A percentile compares a stretch with the other conserved stretches of the same genome.
These are phyloP conservation scores for Lasioglossum baleicum DNA, from an alignment of 1,140 invertebrate species.

Conservation along the genomic window DNA sequence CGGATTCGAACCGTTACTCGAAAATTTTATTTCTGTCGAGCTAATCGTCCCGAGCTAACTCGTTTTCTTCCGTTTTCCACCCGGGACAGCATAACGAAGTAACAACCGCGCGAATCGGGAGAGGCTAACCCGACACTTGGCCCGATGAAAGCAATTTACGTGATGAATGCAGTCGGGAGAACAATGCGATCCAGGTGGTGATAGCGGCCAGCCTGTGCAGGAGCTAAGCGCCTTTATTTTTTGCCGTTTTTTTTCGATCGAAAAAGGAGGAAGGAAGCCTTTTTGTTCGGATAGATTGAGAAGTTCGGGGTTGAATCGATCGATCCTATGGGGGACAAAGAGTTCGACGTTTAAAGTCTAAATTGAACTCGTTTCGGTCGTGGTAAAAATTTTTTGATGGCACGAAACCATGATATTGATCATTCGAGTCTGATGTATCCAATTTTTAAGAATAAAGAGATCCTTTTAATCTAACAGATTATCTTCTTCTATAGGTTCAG, in stretches of 20 bases:
- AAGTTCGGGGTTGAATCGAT: slow-evolving; percentile 7
- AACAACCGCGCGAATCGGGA: slow-evolving; percentile 40
- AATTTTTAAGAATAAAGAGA: too few species aligned
- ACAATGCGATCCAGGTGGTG: slow-evolving; percentile 54
- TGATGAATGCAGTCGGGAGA: slow-evolving; percentile 49
- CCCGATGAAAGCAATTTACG: slow-evolving; percentile 49
- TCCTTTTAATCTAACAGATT: too few species aligned
- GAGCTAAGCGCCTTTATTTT: slow-evolving; percentile 26
- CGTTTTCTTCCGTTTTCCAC: neutral
- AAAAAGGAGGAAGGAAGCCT: neutral
- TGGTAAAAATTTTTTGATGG: too few species aligned
- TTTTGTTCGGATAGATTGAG: slow-evolving; percentile 29
- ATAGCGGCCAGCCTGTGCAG: slow-evolving; percentile 32
- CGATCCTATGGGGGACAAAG: slow-evolving; percentile 11
- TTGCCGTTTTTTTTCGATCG: neutral
- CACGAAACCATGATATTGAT: too few species aligned
- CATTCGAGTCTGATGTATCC: too few species aligned
- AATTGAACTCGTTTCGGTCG: neutral
- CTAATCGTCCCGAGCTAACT: neutral
- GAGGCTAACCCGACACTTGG: slow-evolving; percentile 46
- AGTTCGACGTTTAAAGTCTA: slow-evolving; percentile 13
- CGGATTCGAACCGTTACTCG: slow-evolving; percentile 12
- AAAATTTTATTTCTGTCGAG: slow-evolving; percentile 20
- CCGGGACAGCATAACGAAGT: slow-evolving; percentile 25
- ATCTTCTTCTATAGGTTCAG: too few species aligned